These are phyloP conservation scores for Cheilinus undulatus DNA, from an alignment of 2,113 vertebrate genomes.

Conservation along the genomic window DNA sequence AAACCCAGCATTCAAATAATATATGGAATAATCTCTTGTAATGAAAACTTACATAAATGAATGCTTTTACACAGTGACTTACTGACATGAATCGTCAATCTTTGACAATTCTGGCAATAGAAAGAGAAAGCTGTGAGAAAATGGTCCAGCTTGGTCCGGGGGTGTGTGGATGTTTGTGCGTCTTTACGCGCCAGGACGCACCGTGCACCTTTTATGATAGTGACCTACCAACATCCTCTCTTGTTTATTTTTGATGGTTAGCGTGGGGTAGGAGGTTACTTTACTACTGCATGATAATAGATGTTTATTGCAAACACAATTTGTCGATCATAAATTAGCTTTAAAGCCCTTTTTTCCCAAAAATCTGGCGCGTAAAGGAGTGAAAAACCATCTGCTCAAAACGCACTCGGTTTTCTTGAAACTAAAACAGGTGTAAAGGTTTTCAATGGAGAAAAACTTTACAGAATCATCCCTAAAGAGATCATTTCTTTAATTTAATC, in stretches of 20 bases:
- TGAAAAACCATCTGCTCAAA: background rate
- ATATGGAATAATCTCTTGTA: too few species aligned
- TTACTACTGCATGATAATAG: slow-evolving; percentile 21
- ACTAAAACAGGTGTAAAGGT: background rate
- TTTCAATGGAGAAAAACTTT: background rate
- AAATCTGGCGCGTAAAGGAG: background rate
- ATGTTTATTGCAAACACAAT: slow-evolving; percentile 30
- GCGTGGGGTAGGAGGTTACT: background rate
- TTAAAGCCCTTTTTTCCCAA: background rate
- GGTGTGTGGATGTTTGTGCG: slow-evolving; percentile 17
- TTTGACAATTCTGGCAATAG: background rate
- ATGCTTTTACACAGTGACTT: too few species aligned
- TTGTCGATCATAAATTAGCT: slow-evolving; percentile 28
- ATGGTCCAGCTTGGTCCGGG: background rate
- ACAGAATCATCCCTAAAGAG: background rate
- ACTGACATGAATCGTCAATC: too few species aligned
- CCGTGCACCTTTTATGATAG: background rate
- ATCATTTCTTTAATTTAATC: too few species aligned
- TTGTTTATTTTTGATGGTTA: slow-evolving; percentile 53
- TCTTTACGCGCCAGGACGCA: slow-evolving; percentile 16
- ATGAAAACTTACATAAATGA: too few species aligned
- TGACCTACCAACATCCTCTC: slow-evolving; percentile 14
- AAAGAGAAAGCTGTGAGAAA: background rate
- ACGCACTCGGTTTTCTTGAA: background rate
- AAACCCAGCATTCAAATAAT: too few species aligned